A percentile compares a stretch with the other conserved stretches of the same genome.
Evolutionary conservation across 2,888 invertebrate species (phyloP).

Genomic region (Perizoma affinitatum): DNA sequence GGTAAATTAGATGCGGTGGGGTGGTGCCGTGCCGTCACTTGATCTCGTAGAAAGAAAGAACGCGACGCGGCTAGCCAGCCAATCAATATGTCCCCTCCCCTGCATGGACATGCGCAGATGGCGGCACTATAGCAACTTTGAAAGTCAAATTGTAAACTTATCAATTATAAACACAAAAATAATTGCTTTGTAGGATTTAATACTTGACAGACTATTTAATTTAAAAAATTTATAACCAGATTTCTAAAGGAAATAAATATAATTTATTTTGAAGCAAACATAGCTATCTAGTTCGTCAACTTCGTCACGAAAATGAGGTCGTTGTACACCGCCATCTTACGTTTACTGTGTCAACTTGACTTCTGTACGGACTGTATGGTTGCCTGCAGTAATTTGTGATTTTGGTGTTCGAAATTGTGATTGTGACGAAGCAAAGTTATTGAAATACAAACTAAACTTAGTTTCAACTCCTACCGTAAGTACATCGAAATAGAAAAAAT

Average conservation of each 20-base stretch:
- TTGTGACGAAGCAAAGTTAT: constrained; percentile 60
- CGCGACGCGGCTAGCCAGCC: constrained; percentile 29
- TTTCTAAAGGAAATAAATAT: not conserved
- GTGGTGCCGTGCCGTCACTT: constrained; percentile 2
- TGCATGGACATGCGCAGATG: constrained; percentile 55
- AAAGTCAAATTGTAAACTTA: constrained; percentile 34
- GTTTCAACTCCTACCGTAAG: constrained; percentile 69
- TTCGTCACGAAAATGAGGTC: constrained; percentile 46
- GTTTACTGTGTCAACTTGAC: constrained; percentile 70
- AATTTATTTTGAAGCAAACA: not conserved
- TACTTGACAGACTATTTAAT: not conserved
- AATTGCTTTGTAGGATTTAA: not conserved
- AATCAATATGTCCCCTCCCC: constrained; percentile 61
- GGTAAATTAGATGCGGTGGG: not conserved
- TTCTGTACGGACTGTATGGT: constrained; percentile 48
- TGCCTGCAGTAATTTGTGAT: constrained; percentile 63
- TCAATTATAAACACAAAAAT: not conserved
- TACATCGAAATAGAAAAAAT: constrained; percentile 55
- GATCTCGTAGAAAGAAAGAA: constrained; percentile 2
- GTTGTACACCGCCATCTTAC: constrained; percentile 79
- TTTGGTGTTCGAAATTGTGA: constrained; percentile 44
- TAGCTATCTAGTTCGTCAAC: not conserved
- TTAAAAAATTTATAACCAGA: not conserved
- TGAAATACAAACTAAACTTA: constrained; percentile 61
- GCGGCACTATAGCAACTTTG: constrained; percentile 54